These are phyloP conservation scores for Drosophila kuntzei DNA, from an alignment of 2,888 invertebrate genomes.

Conservation along the genomic window DNA sequence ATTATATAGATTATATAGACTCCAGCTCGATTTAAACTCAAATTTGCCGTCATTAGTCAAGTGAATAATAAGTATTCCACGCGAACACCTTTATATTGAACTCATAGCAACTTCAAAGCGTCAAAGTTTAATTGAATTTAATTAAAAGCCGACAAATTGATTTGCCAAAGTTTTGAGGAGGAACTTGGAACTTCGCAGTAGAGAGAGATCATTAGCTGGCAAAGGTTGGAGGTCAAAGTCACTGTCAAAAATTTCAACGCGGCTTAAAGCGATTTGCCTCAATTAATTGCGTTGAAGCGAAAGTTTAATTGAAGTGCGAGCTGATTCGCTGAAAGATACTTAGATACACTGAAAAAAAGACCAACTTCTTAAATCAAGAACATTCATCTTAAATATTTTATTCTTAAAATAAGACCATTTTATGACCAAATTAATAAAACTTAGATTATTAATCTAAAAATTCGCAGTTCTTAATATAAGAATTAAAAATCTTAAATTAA, in stretches of 20 bases:
- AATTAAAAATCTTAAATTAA: too few relatives aligned
- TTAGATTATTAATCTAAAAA: too few relatives aligned
- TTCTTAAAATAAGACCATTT: too few relatives aligned
- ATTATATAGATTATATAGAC: conserved; percentile 1
- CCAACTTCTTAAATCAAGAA: too few relatives aligned
- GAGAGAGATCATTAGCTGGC: conserved; percentile 44
- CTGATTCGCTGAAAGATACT: conserved; percentile 29
- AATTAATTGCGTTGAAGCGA: conserved; percentile 74
- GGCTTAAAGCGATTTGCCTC: conserved; percentile 33
- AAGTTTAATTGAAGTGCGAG: conserved; percentile 74
- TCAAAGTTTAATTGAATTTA: conserved; percentile 74
- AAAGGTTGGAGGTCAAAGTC: conserved; percentile 58
- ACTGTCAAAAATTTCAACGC: conserved; percentile 20
- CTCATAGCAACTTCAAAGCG: conserved; percentile 46
- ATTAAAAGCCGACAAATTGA: conserved; percentile 76
- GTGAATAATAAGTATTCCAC: conserved; percentile 40
- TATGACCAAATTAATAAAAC: too few relatives aligned
- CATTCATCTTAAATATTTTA: too few relatives aligned
- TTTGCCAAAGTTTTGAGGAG: conserved; percentile 50
- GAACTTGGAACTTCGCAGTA: not conserved
- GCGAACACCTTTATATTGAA: conserved; percentile 25
- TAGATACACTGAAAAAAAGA: too few relatives aligned
- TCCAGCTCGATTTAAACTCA: not conserved
- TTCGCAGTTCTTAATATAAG: too few relatives aligned
- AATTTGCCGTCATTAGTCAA: conserved; percentile 37